Evolutionary conservation across 2,113 vertebrate species (phyloP), one percentile per base, ranked within the genome.

Genomic region (Hystrix cristata): DNA sequence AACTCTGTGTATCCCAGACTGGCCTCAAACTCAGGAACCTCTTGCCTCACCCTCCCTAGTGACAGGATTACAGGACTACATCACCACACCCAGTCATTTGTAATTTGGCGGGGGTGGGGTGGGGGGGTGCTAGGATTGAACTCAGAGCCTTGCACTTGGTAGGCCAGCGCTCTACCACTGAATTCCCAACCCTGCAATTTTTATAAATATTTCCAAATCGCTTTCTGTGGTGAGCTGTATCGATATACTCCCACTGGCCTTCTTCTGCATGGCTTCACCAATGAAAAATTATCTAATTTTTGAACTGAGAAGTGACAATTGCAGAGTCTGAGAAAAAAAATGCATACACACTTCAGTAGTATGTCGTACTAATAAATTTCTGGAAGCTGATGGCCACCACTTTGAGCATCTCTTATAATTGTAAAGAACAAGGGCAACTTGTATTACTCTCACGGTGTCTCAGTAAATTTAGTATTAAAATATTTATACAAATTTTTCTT

Each of bases 181-280:
- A 38, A 38, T 38, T 38, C 38, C 38, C 38, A 38, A 38, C 38
- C 38, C 38, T 38, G 38, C 38, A 16, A 90, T 95, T 88, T 86
- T 94, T 82, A 93, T 80, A 74, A 71, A 57, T 46, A 81, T 78
- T 82, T 89, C 14, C 59, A 78, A 82, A 60, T 21, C 55, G n/a
- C 18, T 57, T 69, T 91, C 59, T 82, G 6, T 80, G 69, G 43
- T 81, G 31, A 25, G 23, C 14, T 81, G 15, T 64, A 51, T 23
- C 60, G 67, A n/a, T 67, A 60, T 87, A 82, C 0, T 46, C 16
- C 21, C 53, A 67, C 13, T 23, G n/a, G 1, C 38, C n/a, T 92
- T 34, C 69, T 79, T 67, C 43, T 60, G 27, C 10, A 80, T 8
- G 29, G 9, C 53, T 29, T 87, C 34, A 60, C 21, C 21, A 31